A percentile compares a stretch with the other conserved stretches of the same genome.
phyloP scores from a whole-genome alignment of 2,113 vertebrate species.

The Calyptommatus sinebrachiatus region DNA sequence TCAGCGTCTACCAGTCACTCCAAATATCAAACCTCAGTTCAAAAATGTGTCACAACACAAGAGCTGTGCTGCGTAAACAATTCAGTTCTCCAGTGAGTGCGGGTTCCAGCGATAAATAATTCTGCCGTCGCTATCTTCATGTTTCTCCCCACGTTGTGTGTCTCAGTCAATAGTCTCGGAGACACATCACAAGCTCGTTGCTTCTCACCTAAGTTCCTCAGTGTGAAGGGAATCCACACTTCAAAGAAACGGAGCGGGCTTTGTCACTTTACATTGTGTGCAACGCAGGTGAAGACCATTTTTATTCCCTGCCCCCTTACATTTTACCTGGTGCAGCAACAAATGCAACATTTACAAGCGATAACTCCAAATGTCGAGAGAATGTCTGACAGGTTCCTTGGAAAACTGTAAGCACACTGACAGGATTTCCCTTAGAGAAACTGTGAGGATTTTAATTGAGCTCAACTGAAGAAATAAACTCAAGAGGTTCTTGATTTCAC shows the following conservation, averaged over 20 bases:
- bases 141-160: background rate
- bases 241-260: background rate
- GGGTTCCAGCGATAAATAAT: background rate
- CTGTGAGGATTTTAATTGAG: background rate
- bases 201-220: background rate
- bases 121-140: background rate
- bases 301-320: background rate
- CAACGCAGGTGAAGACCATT: background rate
- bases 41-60: background rate
- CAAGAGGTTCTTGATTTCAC: background rate
- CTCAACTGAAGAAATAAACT: background rate
- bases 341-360: conserved; percentile 7
- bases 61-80: too few relatives aligned
- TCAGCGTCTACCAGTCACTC: background rate
- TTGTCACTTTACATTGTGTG: background rate
- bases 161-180: background rate
- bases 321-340: background rate
- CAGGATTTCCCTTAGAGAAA: background rate
- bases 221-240: background rate
- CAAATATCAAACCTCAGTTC: background rate
- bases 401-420: background rate
- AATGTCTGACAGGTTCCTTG: background rate
- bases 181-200: background rate
- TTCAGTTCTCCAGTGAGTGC: background rate
- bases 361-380: background rate